These are phyloP conservation scores for Gastracanthus pulcherrimus DNA, from an alignment of 2,888 invertebrate species.

Conservation along the genomic window DNA sequence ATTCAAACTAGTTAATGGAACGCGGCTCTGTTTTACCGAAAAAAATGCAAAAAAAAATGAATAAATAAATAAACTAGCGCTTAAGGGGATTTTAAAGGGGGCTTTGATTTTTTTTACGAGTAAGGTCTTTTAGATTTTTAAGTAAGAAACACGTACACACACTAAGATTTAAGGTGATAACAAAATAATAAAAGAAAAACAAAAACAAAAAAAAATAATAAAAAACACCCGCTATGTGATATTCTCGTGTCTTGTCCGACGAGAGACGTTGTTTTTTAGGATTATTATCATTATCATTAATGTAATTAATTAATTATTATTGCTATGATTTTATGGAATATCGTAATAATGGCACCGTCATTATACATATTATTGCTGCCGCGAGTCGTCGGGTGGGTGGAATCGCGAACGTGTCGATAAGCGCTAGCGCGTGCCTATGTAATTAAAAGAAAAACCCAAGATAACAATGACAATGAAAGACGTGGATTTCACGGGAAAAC, in stretches of 20 bases:
- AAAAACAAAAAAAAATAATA: conserved; percentile 51
- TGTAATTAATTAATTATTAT: conserved; percentile 33
- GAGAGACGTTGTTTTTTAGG: conserved; percentile 73
- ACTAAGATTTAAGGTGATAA: conserved; percentile 51
- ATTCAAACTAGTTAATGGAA: conserved; percentile 9
- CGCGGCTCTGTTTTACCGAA: conserved; percentile 37
- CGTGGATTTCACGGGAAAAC: neutral
- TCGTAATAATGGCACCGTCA: neutral
- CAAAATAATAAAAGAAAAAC: conserved; percentile 41
- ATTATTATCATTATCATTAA: conserved; percentile 46
- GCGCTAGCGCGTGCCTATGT: conserved; percentile 42
- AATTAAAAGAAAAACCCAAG: neutral
- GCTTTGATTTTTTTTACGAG: conserved; percentile 49
- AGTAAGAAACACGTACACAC: conserved; percentile 51
- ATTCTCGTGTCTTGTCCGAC: conserved; percentile 77
- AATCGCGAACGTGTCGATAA: conserved; percentile 31
- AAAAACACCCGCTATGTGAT: conserved; percentile 75
- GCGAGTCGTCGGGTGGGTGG: conserved; percentile 22
- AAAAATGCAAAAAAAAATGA: conserved; percentile 14
- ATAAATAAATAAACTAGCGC: conserved; percentile 48
- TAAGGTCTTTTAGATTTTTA: conserved; percentile 53
- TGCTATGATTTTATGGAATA: conserved; percentile 18
- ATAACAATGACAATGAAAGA: conserved; percentile 4
- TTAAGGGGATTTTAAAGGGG: conserved; percentile 45
- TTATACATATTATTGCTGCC: conserved; percentile 36